Evolutionary conservation across 2,113 vertebrate species (phyloP), one percentile per base, ranked within the genome.

Genomic region (Coturnix japonica): DNA sequence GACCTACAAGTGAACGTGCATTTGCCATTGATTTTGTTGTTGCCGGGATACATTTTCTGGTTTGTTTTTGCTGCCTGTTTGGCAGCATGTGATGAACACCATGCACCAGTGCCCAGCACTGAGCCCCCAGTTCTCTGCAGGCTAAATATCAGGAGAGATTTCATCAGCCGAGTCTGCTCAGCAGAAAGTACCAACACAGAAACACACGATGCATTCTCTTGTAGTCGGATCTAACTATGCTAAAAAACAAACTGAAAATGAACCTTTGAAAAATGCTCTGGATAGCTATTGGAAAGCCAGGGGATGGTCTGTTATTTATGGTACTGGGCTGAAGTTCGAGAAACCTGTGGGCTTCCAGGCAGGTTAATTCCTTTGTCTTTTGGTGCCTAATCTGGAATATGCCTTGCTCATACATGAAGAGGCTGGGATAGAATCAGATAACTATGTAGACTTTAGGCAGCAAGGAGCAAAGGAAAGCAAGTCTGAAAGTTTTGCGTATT

Each of bases 271-370:
- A 59, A 31, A 37, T 0, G 1, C 35, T 25, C 21, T 43, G 63
- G 26, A 16, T 15, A 35, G 41, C 70, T n/a, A 0, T 7, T 64
- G 78, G n/a, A 39, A 44, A 90, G 43, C 14, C 30, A 43, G 51
- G 9, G 12, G 4, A 14, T 53, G 35, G 30, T 9, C 60, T 63
- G 15, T 20, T 63, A 53, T 11, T 25, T 18, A 1, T n/a, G 43
- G 66, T 25, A 3, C 33, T 78, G 37, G 57, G 56, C 30, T 83
- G 80, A 28, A 28, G 30, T 28, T 21, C 41, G 56, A 44, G 80
- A 78, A 83, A 37, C 35, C 20, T 0, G 0, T 63, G 35, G 49
- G 43, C 33, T 54, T 2, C 3, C 1, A 3, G 33, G 33, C 33
- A 78, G 35, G 43, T 67, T 65, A 47, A 26, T 53, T 49, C 21